Percentiles rank a stretch among this genome's conserved stretches.
Evolutionary conservation across 2,113 vertebrate species (phyloP).

Genomic region (Hydrolagus affinis): DNA sequence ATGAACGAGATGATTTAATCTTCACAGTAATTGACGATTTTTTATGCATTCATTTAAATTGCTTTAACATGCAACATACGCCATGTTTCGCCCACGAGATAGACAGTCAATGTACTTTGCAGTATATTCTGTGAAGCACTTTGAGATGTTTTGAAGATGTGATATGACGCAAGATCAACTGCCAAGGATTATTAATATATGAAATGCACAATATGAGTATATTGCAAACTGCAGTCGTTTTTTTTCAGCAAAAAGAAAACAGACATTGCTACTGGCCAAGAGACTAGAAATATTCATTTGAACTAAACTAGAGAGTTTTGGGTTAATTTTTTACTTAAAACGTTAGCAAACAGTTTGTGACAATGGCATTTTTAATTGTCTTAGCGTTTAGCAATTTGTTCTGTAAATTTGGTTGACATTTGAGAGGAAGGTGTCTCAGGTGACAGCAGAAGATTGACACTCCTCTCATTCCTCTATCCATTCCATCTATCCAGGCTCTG

Average conservation of each 20-base stretch:
- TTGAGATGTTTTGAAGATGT: no score
- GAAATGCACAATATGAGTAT: background rate
- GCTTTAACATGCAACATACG: no score
- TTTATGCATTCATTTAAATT: no score
- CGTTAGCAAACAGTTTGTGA: background rate
- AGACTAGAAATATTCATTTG: background rate
- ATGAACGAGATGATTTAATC: no score
- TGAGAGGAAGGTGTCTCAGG: background rate
- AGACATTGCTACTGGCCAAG: background rate
- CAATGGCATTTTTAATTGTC: background rate
- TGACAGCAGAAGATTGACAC: background rate
- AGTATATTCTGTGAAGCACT: no score
- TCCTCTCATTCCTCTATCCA: background rate
- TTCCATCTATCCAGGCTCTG: no score
- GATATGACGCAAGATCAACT: no score
- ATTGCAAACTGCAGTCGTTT: background rate
- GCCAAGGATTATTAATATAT: no score
- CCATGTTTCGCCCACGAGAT: no score
- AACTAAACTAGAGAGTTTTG: background rate
- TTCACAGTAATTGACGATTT: no score
- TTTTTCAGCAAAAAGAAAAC: background rate
- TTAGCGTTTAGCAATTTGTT: background rate
- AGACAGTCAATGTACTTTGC: no score
- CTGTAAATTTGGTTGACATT: background rate
- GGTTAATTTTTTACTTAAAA: conserved; percentile 2